These are phyloP conservation scores for Takifugu bimaculatus DNA, from an alignment of 2,113 vertebrate genomes.

Conservation along the genomic window DNA sequence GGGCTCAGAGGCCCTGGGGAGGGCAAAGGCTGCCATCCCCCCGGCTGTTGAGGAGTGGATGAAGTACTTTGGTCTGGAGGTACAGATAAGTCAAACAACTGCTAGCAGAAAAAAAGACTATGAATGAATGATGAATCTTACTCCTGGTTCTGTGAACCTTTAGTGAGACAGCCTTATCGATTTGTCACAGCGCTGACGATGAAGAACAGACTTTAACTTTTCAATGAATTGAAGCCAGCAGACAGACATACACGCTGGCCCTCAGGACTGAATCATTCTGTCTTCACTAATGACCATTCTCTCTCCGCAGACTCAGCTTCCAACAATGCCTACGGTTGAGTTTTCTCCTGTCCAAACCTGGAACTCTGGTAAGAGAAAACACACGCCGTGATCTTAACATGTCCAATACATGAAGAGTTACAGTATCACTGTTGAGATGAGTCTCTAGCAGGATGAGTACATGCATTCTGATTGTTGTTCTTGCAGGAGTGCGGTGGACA, in stretches of 20 bases:
- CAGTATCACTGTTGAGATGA: too few species aligned
- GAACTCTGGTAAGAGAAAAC: constrained; percentile 85
- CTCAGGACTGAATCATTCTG: not conserved
- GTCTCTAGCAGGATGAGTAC: too few species aligned
- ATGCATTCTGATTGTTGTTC: constrained; percentile 3
- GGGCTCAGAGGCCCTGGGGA: constrained; percentile 80
- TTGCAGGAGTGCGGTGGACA: constrained; percentile 81
- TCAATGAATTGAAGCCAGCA: too few species aligned
- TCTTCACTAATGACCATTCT: not conserved
- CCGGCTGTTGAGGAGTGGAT: constrained; percentile 84
- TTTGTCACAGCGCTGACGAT: too few species aligned
- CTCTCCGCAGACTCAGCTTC: constrained; percentile 74
- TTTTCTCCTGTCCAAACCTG: constrained; percentile 80
- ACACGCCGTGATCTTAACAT: not conserved
- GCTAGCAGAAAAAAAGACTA: not conserved
- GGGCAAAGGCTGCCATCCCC: constrained; percentile 77
- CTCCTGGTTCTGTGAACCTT: too few species aligned
- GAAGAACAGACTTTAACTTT: too few species aligned
- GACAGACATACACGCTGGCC: too few species aligned
- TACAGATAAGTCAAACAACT: constrained; percentile 45
- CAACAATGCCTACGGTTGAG: constrained; percentile 80
- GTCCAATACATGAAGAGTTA: too few species aligned
- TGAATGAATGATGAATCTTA: too few species aligned
- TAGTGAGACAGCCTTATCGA: too few species aligned
- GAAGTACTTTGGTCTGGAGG: constrained; percentile 85